Evolutionary conservation across 2,888 invertebrate genomes (phyloP), one percentile per base, ranked within the genome.

Genomic region (Leucozona laternaria): DNA sequence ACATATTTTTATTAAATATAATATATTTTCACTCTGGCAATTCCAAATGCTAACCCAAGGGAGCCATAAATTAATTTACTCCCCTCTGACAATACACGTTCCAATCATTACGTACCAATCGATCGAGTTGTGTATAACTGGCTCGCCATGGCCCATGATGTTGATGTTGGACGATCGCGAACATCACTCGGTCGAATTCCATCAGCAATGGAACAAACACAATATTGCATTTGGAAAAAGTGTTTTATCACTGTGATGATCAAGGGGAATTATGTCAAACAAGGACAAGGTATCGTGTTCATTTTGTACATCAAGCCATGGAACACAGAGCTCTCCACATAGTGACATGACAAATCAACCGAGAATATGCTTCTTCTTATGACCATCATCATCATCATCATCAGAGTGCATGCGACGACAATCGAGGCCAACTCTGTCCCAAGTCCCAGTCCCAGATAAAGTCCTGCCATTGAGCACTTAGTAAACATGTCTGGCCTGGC

Each of bases 221-320:
- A 76, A 66, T 60, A 45, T 25, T 43, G 70, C 76, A 70, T 73
- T 76, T 70, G 50, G 81, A 87, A 87, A 88, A 88, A 88, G 86
- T 89, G 88, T 89, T 90, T 91, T 91, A 91, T 91, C 91, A 89
- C 88, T 88, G 89, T 90, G 90, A 90, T 90, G 90, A 91, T 91
- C 92, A 90, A 88, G 89, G 88, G 89, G 90, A 90, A 92, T 91
- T 91, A 91, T 91, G 91, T 92, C 91, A 91, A 91, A 92, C 91
- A 90, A 90, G 90, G 90, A 91, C 90, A 89, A 89, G 88, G 88
- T 89, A 89, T 89, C 88, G 88, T 88, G 88, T 89, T 88, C 80
- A 85, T 88, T 84, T 71, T 76, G 76, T 71, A 22, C 73, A 25
- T 79, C 79, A 70, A 75, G 58, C 66, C 68, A 37, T 58, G 55